phyloP scores from a whole-genome alignment of 2,888 invertebrate genomes.

The Glaucopsyche alexis region DNA sequence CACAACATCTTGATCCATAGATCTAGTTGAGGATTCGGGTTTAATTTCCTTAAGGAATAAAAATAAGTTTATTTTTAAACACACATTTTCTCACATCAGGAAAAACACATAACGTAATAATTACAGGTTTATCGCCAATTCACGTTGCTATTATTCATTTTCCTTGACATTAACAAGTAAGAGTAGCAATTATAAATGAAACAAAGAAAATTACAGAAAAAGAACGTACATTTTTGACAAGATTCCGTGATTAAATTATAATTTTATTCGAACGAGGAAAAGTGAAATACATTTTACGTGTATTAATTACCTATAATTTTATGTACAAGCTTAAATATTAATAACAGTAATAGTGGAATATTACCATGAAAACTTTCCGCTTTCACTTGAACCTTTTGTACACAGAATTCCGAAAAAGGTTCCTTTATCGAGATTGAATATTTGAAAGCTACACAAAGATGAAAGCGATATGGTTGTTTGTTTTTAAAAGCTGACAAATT shows the following conservation, averaged over 20 bases:
- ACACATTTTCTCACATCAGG: neutral
- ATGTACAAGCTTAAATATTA: neutral
- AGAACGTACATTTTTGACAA: constrained; percentile 10
- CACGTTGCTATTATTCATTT: neutral
- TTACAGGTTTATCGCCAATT: neutral
- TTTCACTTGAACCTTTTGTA: neutral
- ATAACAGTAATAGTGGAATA: neutral
- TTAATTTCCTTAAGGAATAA: neutral
- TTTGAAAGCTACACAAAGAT: constrained; percentile 18
- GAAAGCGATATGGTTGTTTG: constrained; percentile 28
- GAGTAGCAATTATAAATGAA: constrained; percentile 7
- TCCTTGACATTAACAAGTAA: constrained; percentile 2
- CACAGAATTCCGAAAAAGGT: neutral
- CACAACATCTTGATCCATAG: too few relatives aligned
- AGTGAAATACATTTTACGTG: neutral
- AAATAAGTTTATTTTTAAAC: neutral
- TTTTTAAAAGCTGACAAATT: constrained; percentile 29
- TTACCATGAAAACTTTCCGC: constrained; percentile 1
- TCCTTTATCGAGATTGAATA: constrained; percentile 19
- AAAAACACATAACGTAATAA: neutral
- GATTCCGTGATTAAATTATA: constrained; percentile 6
- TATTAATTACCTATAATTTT: neutral
- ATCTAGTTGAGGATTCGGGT: too few relatives aligned
- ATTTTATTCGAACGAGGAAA: neutral
- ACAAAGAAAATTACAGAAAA: constrained; percentile 14